phyloP scores from a whole-genome alignment of 2,888 invertebrate genomes.

The Epistrophe eligans region DNA sequence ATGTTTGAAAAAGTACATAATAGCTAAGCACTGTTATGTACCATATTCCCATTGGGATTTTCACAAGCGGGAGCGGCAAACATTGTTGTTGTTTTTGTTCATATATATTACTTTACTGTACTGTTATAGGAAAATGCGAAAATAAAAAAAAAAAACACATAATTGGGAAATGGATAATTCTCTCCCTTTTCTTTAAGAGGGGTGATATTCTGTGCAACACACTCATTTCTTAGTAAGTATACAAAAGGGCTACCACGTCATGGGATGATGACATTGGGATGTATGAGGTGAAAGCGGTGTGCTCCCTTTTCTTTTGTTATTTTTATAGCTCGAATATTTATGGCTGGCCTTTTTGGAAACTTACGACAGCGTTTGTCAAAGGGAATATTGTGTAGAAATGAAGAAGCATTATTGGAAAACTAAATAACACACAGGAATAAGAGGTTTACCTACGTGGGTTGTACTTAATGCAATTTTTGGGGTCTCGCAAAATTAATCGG shows the following conservation, averaged over 20 bases:
- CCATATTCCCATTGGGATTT: slow-evolving; percentile 17
- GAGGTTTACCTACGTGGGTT: not conserved
- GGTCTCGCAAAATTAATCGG: slow-evolving; percentile 35
- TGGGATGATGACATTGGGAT: not conserved
- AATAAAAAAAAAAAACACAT: slow-evolving; percentile 12
- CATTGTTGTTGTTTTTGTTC: not conserved
- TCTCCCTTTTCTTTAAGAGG: slow-evolving; percentile 22
- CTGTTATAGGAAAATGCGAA: not conserved
- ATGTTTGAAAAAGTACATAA: not conserved
- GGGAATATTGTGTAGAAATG: slow-evolving; percentile 2
- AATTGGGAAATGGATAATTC: slow-evolving; percentile 10
- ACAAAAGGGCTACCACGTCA: not conserved
- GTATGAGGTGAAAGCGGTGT: slow-evolving; percentile 14
- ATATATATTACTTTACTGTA: not conserved
- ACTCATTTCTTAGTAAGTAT: not conserved
- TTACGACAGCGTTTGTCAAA: slow-evolving; percentile 20
- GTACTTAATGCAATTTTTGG: slow-evolving; percentile 26
- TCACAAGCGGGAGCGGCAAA: not conserved
- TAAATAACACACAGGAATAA: not conserved
- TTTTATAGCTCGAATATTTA: slow-evolving; percentile 19
- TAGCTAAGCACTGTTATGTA: not conserved
- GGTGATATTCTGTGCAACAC: slow-evolving; percentile 24
- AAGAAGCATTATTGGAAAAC: slow-evolving; percentile 27
- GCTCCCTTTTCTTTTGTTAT: slow-evolving; percentile 18
- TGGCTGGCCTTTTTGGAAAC: slow-evolving; percentile 9